Percentiles rank a stretch among this genome's conserved stretches.
Evolutionary conservation across 2,797 vertebrate genomes (phyloP).

Genomic region (Cyprinella venusta): DNA sequence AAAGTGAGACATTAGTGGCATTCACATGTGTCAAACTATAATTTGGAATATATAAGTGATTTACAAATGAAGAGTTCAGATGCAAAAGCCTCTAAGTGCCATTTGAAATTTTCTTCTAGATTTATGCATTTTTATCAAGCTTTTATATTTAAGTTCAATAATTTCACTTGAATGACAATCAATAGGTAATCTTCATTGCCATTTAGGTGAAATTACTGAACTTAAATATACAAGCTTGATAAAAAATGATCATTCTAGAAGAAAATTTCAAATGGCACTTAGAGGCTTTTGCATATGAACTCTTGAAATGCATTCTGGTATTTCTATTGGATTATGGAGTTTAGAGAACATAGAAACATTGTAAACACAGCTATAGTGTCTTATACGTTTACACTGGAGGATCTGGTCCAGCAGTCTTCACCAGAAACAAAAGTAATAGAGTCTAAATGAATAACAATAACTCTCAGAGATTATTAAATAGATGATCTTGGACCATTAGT

Average conservation of each 20-base stretch:
- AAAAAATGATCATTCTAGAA: too few relatives aligned
- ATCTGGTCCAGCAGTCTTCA: not conserved
- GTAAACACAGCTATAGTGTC: not conserved
- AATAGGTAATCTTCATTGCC: too few relatives aligned
- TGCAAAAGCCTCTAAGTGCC: too few relatives aligned
- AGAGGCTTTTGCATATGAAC: too few relatives aligned
- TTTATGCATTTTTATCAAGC: too few relatives aligned
- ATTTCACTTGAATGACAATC: too few relatives aligned
- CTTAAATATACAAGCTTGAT: too few relatives aligned
- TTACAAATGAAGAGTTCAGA: not conserved
- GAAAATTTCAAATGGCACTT: too few relatives aligned
- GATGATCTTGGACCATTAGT: slow-evolving; percentile 24
- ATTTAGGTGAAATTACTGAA: too few relatives aligned
- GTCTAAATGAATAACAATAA: slow-evolving; percentile 7
- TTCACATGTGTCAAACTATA: not conserved
- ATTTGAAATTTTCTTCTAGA: too few relatives aligned
- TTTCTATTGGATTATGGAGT: not conserved
- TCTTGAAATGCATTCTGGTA: not conserved
- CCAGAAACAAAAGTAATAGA: not conserved
- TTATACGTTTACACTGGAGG: not conserved
- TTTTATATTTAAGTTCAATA: too few relatives aligned
- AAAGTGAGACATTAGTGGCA: not conserved
- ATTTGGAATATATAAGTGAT: not conserved
- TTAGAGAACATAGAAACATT: not conserved
- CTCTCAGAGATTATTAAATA: not conserved